Evolutionary conservation across 2,797 vertebrate genomes (phyloP), one percentile per base, ranked within the genome.

Genomic region (Gorsachius magnificus): DNA sequence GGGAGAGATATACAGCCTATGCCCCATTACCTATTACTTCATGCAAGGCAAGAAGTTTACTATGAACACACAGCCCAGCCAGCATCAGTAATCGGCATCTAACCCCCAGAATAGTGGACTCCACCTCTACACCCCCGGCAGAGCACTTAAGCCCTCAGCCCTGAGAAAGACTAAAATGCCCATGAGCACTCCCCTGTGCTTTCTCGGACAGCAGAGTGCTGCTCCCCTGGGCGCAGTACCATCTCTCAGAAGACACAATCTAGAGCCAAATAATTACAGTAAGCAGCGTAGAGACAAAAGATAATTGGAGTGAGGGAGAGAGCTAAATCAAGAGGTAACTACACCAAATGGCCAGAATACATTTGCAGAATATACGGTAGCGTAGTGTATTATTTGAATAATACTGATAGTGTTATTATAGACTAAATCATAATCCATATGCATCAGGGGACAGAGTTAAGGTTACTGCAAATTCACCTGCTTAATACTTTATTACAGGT

Each of bases 401-500:
- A 83, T 54, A 83, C n/a, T 50, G 41, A 86, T 64, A 88, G 24
- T 3, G 4, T 94, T 86, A 88, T 85, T 88, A 65, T 65, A 83
- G 46, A 86, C 53, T 70, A 81, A 90, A 91, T 81, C 53, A 69
- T 74, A 87, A 94, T 87, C 51, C 17, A 45, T 82, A 85, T 60
- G 22, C 17, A 76, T 56, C 4, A 9, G 56, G 43, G 28, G 72
- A 80, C 41, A 79, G 53, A 76, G 71, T 79, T 94, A 94, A 89
- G 51, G 78, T 88, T 93, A 89, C 25, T 83, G 75, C n/a, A 87
- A 80, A 96, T 65, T 92, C 71, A 95, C 83, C 81, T 85, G 41
- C 66, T 96, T 93, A 94, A 90, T 96, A 72, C 45, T 81, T 95
- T 76, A 79, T 72, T 91, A 68, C 48, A 90, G 58, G 63, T 90